Base-by-base conservation (phyloP, 2,888 invertebrate species). In the Scaptomyza caliginosa region DNA sequence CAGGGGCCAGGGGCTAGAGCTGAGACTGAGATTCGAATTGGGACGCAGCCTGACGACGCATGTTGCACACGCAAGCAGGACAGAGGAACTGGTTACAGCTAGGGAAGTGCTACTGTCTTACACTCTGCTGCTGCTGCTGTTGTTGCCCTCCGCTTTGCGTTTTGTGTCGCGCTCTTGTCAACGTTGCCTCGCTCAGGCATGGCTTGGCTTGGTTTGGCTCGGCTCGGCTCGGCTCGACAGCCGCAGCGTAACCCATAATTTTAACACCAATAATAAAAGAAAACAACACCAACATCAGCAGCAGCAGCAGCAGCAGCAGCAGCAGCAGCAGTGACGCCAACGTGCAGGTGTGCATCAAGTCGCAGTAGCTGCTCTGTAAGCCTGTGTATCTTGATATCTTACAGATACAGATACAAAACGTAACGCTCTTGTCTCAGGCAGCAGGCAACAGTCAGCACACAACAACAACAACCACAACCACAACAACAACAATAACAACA, bases 231-330 rank as follows among this genome's bases (percentile, higher is more conserved):
- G 52, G 39, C 67, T 58, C 54, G 55, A 52, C 64, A 50, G 65
- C 10, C 52, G 52, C 71, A 72, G 78, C 79, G 86, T 83, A 83
- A 83, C 83, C 83, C 84, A 83, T 83, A 83, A 83, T 83, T 83
- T 83, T 83, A 86, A 83, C 83, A 83, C 83, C 86, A 83, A 83
- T 81, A 83, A 83, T 78, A 83, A 86, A 86, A 86, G 68, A 69
- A 70, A 67, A 67, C 65, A 77, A 58, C 69, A 64, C 57, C 63
- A 70, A 4, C 54, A 49, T 2, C 36, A 40, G 28, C 67, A 52
- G 1, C 32, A 39, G 1, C 52, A 62, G 28, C 52, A 60, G 21
- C 45, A 54, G 17, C 66, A 28, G 30, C 67, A 52, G 1, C 32
- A 45, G 3, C 52, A 60, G 32, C 52, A 60, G 26, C 49, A 55